A percentile compares a stretch with the other conserved stretches of the same genome.
Evolutionary conservation across 2,113 vertebrate species (phyloP).

Genomic region (Muntiacus muntjak): DNA sequence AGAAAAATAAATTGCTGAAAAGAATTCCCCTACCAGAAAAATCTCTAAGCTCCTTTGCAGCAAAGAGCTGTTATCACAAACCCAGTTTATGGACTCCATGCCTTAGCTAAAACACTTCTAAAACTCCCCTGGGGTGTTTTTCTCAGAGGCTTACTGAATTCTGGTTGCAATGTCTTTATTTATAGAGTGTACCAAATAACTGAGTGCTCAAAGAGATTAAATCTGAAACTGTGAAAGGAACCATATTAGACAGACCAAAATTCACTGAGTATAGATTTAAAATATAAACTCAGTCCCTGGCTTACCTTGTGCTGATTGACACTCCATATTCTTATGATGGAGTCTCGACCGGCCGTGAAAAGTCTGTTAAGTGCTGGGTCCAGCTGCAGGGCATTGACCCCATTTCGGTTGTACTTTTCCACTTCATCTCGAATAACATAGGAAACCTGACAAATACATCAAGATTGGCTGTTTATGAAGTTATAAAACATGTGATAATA

Average conservation of each 20-base stretch:
- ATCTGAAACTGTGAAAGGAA: neutral
- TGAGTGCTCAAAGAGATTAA: neutral
- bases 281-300: neutral
- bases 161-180: neutral
- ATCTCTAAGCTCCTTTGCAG: neutral
- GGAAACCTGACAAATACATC: constrained; percentile 86
- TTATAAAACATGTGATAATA: neutral
- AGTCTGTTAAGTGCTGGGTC: constrained; percentile 95
- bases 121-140: neutral
- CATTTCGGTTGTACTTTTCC: constrained; percentile 97
- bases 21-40: neutral
- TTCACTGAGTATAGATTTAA: neutral
- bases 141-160: neutral
- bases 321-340: constrained; percentile 99
- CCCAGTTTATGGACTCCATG: neutral
- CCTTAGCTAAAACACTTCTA: neutral
- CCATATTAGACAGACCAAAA: neutral
- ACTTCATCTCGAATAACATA: constrained; percentile 99
- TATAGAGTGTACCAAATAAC: neutral
- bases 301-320: constrained; percentile 98
- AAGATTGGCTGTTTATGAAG: neutral
- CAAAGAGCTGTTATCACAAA: neutral
- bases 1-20: neutral
- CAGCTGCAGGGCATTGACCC: constrained; percentile 96
- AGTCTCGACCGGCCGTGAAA: constrained; percentile 97